Percentiles rank a stretch among this genome's conserved stretches.
These are phyloP conservation scores for Pogonocherus hispidulus DNA, from an alignment of 2,888 invertebrate genomes.

Conservation along the genomic window DNA sequence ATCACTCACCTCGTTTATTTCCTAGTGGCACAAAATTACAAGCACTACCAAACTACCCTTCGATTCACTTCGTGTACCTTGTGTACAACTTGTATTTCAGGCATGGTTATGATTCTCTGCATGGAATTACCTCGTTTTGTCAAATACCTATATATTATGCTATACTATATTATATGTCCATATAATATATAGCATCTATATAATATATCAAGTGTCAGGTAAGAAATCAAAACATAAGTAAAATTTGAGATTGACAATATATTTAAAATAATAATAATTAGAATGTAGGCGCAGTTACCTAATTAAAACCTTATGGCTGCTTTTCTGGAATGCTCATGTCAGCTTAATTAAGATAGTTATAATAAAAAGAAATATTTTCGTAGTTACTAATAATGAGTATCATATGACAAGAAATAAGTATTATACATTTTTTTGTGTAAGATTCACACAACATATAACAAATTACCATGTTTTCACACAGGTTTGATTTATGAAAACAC, in stretches of 20 bases:
- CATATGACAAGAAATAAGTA: slow-evolving; percentile 25
- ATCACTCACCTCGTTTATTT: no score
- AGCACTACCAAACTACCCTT: no score
- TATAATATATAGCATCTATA: no score
- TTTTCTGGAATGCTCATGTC: slow-evolving; percentile 11
- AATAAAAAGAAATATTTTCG: slow-evolving; percentile 22
- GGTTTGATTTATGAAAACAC: background rate
- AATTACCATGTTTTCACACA: slow-evolving; percentile 17
- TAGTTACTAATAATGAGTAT: slow-evolving; percentile 26
- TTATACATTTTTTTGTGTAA: slow-evolving; percentile 19
- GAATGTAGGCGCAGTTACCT: background rate
- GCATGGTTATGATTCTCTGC: no score
- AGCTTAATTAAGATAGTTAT: slow-evolving; percentile 11
- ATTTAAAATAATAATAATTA: slow-evolving; percentile 23
- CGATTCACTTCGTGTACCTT: no score
- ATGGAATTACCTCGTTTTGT: no score
- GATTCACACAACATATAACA: slow-evolving; percentile 13
- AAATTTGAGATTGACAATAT: background rate
- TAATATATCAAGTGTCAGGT: no score
- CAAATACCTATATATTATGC: no score
- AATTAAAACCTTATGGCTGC: slow-evolving; percentile 11
- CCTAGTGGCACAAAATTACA: no score
- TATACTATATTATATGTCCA: no score
- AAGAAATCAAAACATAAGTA: no score
- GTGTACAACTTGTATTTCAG: no score